These are phyloP conservation scores for Dipodomys ordii DNA, from an alignment of 2,113 vertebrate genomes.

Conservation along the genomic window DNA sequence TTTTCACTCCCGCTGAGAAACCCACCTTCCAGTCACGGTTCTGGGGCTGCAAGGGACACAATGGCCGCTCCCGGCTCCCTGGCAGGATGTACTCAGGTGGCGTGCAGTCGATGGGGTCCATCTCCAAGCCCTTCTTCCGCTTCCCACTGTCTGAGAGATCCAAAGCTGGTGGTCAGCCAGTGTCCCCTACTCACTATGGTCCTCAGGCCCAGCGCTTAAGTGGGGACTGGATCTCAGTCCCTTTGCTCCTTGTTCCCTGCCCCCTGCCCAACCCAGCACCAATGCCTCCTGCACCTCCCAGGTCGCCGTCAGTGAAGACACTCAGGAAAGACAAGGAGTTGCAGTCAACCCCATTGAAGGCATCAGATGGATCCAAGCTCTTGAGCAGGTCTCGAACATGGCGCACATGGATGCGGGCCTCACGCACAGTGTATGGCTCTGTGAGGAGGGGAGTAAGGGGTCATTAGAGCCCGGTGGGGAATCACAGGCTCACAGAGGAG, in stretches of 20 bases:
- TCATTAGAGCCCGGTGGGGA: not conserved
- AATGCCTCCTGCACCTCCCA: constrained; percentile 90
- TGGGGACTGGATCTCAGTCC: not conserved
- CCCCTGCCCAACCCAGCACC: not conserved
- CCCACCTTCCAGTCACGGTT: constrained; percentile 98
- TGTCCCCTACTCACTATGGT: not conserved
- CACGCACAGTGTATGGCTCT: constrained; percentile 98
- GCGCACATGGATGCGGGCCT: constrained; percentile 98
- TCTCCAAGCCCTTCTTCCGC: constrained; percentile 95
- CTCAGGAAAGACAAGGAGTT: constrained; percentile 98
- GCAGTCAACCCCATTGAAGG: constrained; percentile 99
- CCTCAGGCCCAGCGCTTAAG: not conserved
- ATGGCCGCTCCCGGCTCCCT: constrained; percentile 95
- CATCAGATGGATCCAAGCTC: constrained; percentile 97
- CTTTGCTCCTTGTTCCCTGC: not conserved
- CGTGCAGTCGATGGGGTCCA: constrained; percentile 99
- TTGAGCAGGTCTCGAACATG: constrained; percentile 98
- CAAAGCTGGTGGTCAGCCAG: constrained; percentile 68
- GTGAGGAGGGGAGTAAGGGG: not conserved
- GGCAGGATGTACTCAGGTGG: constrained; percentile 98
- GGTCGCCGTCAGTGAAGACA: constrained; percentile 97
- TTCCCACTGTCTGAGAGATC: constrained; percentile 93
- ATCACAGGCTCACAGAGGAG: not conserved
- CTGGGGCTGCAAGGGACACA: constrained; percentile 97
- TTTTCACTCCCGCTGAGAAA: constrained; percentile 34